Percentiles rank a stretch among this genome's conserved stretches.
Conservation (phyloP, 1,140 invertebrate genomes). For the Eupristina koningsbergeri region DNA sequence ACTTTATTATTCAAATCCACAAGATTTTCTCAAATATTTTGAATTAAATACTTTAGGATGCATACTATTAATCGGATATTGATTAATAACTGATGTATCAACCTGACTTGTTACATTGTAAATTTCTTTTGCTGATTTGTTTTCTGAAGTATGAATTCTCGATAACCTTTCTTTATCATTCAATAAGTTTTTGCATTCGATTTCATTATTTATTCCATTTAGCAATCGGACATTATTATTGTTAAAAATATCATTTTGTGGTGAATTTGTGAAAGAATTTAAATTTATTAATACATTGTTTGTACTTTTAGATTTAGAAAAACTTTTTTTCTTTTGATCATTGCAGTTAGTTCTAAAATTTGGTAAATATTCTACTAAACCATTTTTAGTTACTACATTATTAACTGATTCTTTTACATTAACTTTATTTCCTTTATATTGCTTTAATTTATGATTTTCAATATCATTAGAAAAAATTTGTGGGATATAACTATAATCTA, state of each 20-base stretch:
- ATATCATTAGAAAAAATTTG: neutral
- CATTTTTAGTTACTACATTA: neutral
- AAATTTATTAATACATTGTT: neutral
- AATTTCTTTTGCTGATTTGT: neutral
- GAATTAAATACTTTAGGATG: slow-evolving; percentile 35
- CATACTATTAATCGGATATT: neutral
- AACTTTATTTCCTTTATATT: neutral
- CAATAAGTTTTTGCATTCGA: neutral
- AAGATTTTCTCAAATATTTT: slow-evolving; percentile 42
- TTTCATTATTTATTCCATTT: neutral
- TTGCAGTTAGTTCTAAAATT: neutral
- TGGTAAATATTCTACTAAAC: neutral
- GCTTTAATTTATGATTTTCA: neutral
- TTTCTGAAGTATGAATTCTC: neutral
- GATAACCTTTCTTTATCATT: neutral
- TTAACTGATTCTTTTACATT: neutral
- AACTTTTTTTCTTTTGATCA: slow-evolving; percentile 4
- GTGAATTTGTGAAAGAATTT: neutral
- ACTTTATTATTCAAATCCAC: slow-evolving; percentile 33
- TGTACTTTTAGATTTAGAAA: neutral
- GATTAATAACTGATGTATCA: neutral
- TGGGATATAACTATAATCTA: slow-evolving; percentile 1
- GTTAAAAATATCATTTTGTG: neutral
- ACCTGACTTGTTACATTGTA: neutral
- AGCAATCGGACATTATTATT: neutral